These are phyloP conservation scores for Himalopsyche phryganea DNA, from an alignment of 1,140 invertebrate species.

Conservation along the genomic window DNA sequence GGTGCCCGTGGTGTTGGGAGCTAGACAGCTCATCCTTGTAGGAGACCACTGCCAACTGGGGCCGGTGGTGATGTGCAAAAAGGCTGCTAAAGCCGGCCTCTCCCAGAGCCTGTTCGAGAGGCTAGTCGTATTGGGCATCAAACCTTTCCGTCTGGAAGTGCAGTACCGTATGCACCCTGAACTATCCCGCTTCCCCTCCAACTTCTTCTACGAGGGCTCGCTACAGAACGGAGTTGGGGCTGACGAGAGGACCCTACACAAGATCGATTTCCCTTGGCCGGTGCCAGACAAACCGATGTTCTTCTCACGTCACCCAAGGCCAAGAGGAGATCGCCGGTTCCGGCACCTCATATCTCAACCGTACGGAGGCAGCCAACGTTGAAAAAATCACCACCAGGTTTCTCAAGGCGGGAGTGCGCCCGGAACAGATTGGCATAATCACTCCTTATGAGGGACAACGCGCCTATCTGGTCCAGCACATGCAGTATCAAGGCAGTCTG, in stretches of 20 bases:
- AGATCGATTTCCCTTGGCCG: conserved; percentile 98
- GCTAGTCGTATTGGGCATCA: conserved; percentile 92
- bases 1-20: conserved; percentile 98
- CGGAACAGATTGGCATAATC: conserved; percentile 99
- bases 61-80: conserved; percentile 99
- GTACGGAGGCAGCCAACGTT: conserved; percentile 97
- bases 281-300: conserved; percentile 96
- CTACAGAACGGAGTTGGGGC: conserved; percentile 98
- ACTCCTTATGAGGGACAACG: conserved; percentile 99
- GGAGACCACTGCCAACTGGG: conserved; percentile 99
- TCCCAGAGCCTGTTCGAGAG: conserved; percentile 97
- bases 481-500: conserved; percentile 97
- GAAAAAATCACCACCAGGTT: conserved; percentile 96
- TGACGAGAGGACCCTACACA: conserved; percentile 84
- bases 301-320: conserved; percentile 96
- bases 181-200: conserved; percentile 94
- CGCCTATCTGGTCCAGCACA: conserved; percentile 97
- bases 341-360: conserved; percentile 97
- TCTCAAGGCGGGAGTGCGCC: conserved; percentile 90
- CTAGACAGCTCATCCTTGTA: conserved; percentile 91
- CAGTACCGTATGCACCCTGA: conserved; percentile 99
- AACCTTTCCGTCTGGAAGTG: conserved; percentile 93
- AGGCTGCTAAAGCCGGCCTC: conserved; percentile 93
- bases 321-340: conserved; percentile 98
- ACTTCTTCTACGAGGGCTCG: conserved; percentile 99